Percentiles rank a stretch among this genome's conserved stretches.
Evolutionary conservation across 2,113 vertebrate genomes (phyloP).

Genomic region (Chiloscyllium plagiosum): DNA sequence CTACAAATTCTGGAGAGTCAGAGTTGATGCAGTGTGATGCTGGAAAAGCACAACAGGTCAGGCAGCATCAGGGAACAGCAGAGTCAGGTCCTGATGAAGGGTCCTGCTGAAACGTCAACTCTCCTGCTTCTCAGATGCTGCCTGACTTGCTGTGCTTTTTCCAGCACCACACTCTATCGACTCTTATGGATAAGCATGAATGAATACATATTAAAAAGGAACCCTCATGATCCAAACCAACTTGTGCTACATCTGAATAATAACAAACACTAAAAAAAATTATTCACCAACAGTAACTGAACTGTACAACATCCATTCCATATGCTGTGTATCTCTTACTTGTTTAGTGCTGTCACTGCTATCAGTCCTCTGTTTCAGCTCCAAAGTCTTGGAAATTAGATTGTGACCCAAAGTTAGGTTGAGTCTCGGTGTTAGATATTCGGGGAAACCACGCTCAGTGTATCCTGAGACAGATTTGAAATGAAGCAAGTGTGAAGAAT

Average conservation of each 20-base stretch:
- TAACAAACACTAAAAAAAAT: not conserved
- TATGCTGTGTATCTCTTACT: not conserved
- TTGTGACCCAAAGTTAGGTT: not conserved
- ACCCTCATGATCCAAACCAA: not conserved
- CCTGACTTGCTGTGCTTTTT: too few species aligned
- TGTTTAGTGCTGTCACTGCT: not conserved
- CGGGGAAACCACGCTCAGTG: conserved; percentile 44
- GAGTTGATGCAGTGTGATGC: too few species aligned
- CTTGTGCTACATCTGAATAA: not conserved
- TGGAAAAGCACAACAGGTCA: too few species aligned
- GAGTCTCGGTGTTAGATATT: conserved; percentile 40
- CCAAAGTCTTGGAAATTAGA: conserved; percentile 27
- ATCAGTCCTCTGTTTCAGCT: conserved; percentile 36
- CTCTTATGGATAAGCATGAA: not conserved
- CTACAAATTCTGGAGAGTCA: too few species aligned
- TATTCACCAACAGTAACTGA: not conserved
- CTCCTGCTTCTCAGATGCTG: too few species aligned
- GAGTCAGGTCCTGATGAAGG: too few species aligned
- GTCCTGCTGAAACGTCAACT: too few species aligned
- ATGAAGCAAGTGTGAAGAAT: not conserved
- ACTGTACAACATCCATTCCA: not conserved
- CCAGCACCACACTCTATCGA: too few species aligned
- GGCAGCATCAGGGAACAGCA: too few species aligned
- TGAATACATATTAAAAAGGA: not conserved
- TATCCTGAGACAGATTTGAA: conserved; percentile 36